Evolutionary conservation across 2,113 vertebrate species (phyloP).

Genomic region (Macrotus californicus): DNA sequence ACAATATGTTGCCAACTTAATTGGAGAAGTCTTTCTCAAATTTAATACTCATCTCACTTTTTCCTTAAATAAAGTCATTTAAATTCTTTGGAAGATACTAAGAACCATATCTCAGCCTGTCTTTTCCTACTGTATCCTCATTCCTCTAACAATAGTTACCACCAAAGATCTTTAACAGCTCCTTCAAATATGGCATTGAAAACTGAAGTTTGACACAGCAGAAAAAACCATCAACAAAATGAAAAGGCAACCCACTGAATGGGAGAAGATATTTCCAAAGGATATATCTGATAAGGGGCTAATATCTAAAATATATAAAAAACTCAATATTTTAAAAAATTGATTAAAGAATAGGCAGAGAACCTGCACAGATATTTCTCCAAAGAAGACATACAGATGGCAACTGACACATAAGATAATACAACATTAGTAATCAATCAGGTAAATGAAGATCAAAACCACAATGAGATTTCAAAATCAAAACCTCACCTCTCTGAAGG

Average conservation of each 20-base stretch:
- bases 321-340: not conserved
- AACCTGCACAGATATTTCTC: not conserved
- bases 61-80: conserved; percentile 44
- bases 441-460: not conserved
- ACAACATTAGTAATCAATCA: not conserved
- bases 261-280: not conserved
- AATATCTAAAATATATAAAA: not conserved
- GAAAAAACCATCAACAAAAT: not conserved
- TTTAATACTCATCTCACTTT: conserved; percentile 9
- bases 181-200: not conserved
- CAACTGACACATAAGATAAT: not conserved
- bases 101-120: not conserved
- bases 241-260: not conserved
- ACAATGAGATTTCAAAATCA: not conserved
- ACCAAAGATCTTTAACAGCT: not conserved
- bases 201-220: not conserved
- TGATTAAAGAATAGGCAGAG: not conserved
- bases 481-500: not conserved
- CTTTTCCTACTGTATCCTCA: not conserved
- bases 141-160: not conserved
- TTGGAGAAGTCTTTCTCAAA: conserved; percentile 4
- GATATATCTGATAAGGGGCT: not conserved
- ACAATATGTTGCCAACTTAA: conserved; percentile 18
- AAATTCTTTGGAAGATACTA: conserved; percentile 22
- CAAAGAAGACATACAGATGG: no score